Base-by-base conservation (phyloP, 2,888 invertebrate species). In the Melangyna quadrimaculata region DNA sequence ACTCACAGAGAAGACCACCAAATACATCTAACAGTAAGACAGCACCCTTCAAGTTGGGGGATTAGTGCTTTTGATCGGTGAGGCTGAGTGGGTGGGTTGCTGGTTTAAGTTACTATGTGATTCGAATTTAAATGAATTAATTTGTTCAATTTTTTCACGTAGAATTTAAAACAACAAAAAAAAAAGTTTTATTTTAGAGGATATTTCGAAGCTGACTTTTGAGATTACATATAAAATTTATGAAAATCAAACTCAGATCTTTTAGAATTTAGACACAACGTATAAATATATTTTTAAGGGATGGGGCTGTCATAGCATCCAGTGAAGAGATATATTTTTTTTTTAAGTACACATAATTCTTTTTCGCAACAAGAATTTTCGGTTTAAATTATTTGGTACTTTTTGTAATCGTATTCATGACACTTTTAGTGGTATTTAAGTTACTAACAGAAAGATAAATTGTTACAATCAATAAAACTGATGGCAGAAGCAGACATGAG, bases 111-210 rank as follows among this genome's bases (percentile, higher is more conserved):
- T 37, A 37, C 69, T 72, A 59, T 86, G 81, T 78, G 86, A 78
- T 78, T 86, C 57, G 81, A 86, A 86, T 86, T 73, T 70, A 78
- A 81, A 86, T 77, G 77, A 69, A 74, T 86, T 79, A 71, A 69
- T 73, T 86, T 72, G 72, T 80, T 80, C 73, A 67, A 71, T 70
- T 75, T 75, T 29, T 72, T 74, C 40, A 12, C 55, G 27, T 32
- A 48, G 57, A 71, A 67, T 35, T 74, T 70, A 27, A 29, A 65
- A 14, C 4, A 22, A 24, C 10, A 22, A 10, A 45, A 45, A 43
- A 61, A 29, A 70, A 61, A 73, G 35, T 37, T 53, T 45, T 40
- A 32, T 55, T 67, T 71, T 67, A 57, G 78, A 75, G 79, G 65
- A 65, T n/a, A n/a, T 27, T 43, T 40, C 7, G 2, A 45, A 12